A percentile compares a stretch with the other conserved stretches of the same genome.
These are phyloP conservation scores for Drosophila tripunctata DNA, from an alignment of 2,888 invertebrate species.

Conservation along the genomic window DNA sequence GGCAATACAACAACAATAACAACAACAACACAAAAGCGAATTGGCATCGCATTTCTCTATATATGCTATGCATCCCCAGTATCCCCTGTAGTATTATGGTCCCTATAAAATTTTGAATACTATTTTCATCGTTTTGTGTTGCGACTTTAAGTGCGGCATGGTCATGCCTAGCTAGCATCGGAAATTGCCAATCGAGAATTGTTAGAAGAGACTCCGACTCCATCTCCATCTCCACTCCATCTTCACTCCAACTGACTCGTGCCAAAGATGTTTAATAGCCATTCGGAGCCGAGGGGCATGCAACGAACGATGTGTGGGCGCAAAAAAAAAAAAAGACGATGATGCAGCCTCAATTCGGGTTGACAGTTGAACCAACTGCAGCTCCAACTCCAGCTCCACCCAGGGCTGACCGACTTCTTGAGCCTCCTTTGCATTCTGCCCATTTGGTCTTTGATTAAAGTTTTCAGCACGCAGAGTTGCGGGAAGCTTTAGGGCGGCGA, in stretches of 20 bases:
- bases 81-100: slow-evolving; percentile 48
- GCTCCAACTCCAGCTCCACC: slow-evolving; percentile 19
- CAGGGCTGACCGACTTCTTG: slow-evolving; percentile 62
- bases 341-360: slow-evolving; percentile 66
- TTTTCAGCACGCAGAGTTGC: slow-evolving; percentile 57
- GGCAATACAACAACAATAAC: neutral
- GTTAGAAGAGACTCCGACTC: slow-evolving; percentile 8
- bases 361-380: slow-evolving; percentile 66
- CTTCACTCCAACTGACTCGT: slow-evolving; percentile 45
- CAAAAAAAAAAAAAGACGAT: no score
- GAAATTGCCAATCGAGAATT: slow-evolving; percentile 18
- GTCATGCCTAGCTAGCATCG: slow-evolving; percentile 34
- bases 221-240: neutral
- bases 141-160: slow-evolving; percentile 31
- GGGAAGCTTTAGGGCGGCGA: slow-evolving; percentile 1
- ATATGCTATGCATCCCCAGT: no score
- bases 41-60: slow-evolving; percentile 16
- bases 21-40: neutral
- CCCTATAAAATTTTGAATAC: slow-evolving; percentile 60
- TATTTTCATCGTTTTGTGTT: slow-evolving; percentile 45
- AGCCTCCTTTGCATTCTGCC: neutral
- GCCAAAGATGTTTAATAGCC: slow-evolving; percentile 76
- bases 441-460: slow-evolving; percentile 65
- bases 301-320: slow-evolving; percentile 61
- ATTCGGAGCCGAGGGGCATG: slow-evolving; percentile 53